Base-by-base conservation (phyloP, 2,113 vertebrate genomes). In the Heterotilapia buettikoferi region DNA sequence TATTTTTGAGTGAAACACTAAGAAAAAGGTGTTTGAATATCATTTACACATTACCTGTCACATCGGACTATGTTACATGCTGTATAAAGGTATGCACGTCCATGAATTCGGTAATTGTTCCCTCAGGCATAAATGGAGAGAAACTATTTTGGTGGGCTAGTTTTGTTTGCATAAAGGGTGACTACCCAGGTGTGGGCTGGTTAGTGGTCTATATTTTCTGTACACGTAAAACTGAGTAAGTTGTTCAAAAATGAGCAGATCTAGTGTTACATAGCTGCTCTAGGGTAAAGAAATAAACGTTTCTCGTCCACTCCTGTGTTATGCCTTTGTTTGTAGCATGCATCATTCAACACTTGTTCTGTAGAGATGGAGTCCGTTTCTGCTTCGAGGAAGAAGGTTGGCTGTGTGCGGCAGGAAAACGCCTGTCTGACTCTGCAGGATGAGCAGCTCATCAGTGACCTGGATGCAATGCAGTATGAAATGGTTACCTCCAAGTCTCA, bases 331-430 rank as follows among this genome's bases (percentile, higher is more conserved):
- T 3, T 21, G 76, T 31, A 92, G 82, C 43, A 52, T 13, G 7
- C 21, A 5, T 92, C 82, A 36, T 45, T 56, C 24, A 68, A 83
- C 26, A 31, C 13, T 26, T 38, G 31, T 6, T 63, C 78, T 45
- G 13, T 89, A 73, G 94, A 97, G 87, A 96, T 96, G 87, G 97
- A 97, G 90, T 94, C 95, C 36, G 92, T 94, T 78, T 59, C 63
- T 88, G 89, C 24, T 2, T 76, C 96, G 52, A 95, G 95, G 95
- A 97, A 95, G 80, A 97, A 96, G 87, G 59, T 97, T 80, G 90
- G 94, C 92, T 89, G 90, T 80, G 92, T 98, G 90, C 93, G 93
- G 3, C 96, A 98, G 84, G 97, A 98, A 92, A 99, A 99, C 85
- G 93, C 96, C 11, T 96, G 93, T 92, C 94, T 99, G 92, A 71